Percentiles rank a stretch among this genome's conserved stretches.
Conservation (phyloP, 2,797 vertebrate species). For the Tiaroga cobitis region DNA sequence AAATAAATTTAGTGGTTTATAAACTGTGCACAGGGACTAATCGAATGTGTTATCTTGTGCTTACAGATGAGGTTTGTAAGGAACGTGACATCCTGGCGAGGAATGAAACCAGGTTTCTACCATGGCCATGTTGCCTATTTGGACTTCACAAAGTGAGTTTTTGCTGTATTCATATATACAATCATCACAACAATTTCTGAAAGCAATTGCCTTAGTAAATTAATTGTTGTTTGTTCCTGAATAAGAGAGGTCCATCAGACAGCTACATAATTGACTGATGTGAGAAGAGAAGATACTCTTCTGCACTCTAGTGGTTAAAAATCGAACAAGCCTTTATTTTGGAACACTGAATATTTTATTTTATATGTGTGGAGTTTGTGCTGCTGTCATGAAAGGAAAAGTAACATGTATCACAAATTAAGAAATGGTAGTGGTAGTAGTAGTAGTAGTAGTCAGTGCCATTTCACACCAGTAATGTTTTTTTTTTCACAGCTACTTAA, state of each 20-base stretch:
- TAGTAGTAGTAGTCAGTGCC: too few relatives aligned
- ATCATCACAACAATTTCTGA: not conserved
- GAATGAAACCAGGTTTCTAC: slow-evolving; percentile 97
- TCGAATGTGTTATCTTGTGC: slow-evolving; percentile 26
- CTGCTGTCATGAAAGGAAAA: too few relatives aligned
- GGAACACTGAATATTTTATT: not conserved
- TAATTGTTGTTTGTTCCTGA: not conserved
- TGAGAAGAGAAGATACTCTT: slow-evolving; percentile 9
- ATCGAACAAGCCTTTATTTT: not conserved
- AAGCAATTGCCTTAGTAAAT: not conserved
- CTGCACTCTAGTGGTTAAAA: slow-evolving; percentile 60
- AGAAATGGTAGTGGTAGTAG: too few relatives aligned
- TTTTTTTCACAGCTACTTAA: too few relatives aligned
- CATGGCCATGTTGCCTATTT: slow-evolving; percentile 94
- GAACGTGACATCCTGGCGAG: slow-evolving; percentile 94
- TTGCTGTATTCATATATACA: not conserved
- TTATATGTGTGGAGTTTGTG: not conserved
- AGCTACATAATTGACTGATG: not conserved
- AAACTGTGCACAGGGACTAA: not conserved
- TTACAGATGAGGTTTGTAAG: slow-evolving; percentile 93
- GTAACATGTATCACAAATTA: too few relatives aligned
- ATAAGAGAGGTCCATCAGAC: not conserved
- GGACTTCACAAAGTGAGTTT: slow-evolving; percentile 92
- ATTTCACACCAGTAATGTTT: too few relatives aligned
- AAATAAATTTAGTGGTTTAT: not conserved